Evolutionary conservation across 1,140 invertebrate species (phyloP), one percentile per base, ranked within the genome.

Genomic region (Orius insidiosus): DNA sequence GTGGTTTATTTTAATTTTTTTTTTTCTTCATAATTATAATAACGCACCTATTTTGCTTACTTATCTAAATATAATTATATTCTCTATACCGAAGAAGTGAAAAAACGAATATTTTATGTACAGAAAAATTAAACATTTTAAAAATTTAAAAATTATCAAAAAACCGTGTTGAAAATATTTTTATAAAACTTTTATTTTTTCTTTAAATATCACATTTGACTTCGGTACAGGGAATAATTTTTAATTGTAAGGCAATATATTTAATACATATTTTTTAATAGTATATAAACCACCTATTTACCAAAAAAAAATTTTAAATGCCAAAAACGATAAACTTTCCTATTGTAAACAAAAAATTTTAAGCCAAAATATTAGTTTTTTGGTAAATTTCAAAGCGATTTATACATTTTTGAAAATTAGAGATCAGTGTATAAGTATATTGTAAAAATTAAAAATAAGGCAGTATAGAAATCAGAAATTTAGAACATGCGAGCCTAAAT

Each of bases 281-380:
- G 44, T 48, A 48, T 48, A 48, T 48, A 48, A 48, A 48, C 47
- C 47, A 48, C 39, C 47, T 48, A 37, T 48, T 48, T 48, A 48
- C 47, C 47, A 48, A 48, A 47, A 38, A 33, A 33, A 33, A 33
- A 33, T n/a, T 7, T n/a, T 7, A 33, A 33, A 6, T 18, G 16
- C 8, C 18, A 7, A 16, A 16, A 19, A 41, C 13, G 11, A 16
- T 14, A 14, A 19, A 8, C 14, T 16, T 19, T 41, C 6, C 14
- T 41, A 19, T 16, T 5, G 14, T 16, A 5, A 41, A 8, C 11
- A 41, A 18, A 14, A 41, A 5, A 41, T n/a, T n/a, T n/a, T 7
- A 14, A 13, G 16, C 13, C 8, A 38, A 33, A 33, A 33, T n/a
- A n/a, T 33, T 33, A 6, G 32, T 33, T 33, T 33, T 33, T 33